These are phyloP conservation scores for Uloborus diversus DNA, from an alignment of 1,140 invertebrate species.

Conservation along the genomic window DNA sequence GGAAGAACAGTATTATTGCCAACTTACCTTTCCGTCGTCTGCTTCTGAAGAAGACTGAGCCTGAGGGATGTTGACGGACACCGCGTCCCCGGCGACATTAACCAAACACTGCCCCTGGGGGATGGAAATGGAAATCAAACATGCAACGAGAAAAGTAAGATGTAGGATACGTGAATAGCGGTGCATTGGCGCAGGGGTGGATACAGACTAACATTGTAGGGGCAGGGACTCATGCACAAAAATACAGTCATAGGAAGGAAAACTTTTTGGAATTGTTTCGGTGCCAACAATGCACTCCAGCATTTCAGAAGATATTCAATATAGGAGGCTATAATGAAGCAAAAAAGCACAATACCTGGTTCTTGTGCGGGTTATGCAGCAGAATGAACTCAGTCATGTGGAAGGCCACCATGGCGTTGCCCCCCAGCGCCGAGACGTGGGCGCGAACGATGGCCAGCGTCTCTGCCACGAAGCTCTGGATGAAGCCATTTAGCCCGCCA, in stretches of 20 bases:
- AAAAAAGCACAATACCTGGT: conserved; percentile 78
- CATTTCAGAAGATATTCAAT: too few species aligned
- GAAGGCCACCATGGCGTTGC: conserved; percentile 93
- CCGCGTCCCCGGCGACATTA: conserved; percentile 93
- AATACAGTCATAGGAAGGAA: neutral
- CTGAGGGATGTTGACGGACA: conserved; percentile 64
- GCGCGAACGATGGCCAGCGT: conserved; percentile 89
- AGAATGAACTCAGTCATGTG: conserved; percentile 91
- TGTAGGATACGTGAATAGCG: too few species aligned
- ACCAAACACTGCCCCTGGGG: conserved; percentile 88
- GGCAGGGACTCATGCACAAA: neutral
- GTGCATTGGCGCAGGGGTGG: too few species aligned
- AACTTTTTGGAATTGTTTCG: too few species aligned
- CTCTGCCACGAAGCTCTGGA: conserved; percentile 92
- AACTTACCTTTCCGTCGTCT: conserved; percentile 17
- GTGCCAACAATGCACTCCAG: neutral
- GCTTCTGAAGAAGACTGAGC: neutral
- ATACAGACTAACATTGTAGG: conserved; percentile 14
- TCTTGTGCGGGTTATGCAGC: conserved; percentile 92
- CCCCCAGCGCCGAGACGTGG: conserved; percentile 91
- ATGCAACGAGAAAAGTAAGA: too few species aligned
- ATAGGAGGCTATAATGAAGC: too few species aligned
- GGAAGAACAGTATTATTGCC: too few species aligned
- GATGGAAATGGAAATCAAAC: too few species aligned
- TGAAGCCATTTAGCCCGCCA: conserved; percentile 91